phyloP scores from a whole-genome alignment of 2,797 vertebrate genomes.

The Hoplostethus atlanticus region DNA sequence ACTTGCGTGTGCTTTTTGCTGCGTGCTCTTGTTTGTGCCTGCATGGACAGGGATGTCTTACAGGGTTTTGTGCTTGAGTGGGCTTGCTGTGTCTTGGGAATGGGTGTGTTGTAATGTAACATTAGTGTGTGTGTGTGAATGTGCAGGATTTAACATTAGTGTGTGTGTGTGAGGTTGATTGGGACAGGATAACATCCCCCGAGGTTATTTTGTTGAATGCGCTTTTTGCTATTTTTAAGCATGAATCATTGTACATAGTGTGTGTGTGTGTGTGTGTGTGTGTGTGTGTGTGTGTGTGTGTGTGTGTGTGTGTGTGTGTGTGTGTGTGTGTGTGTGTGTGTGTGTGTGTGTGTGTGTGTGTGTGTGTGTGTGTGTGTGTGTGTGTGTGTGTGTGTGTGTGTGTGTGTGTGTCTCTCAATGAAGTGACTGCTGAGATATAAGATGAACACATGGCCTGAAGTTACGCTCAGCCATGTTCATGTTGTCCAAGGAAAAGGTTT shows the following conservation, averaged over 20 bases:
- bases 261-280: neutral
- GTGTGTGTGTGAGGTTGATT: constrained; percentile 26
- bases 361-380: neutral
- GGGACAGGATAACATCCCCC: constrained; percentile 39
- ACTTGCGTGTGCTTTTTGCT: constrained; percentile 35
- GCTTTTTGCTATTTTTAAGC: neutral
- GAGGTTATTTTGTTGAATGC: constrained; percentile 34
- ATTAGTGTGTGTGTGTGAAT: constrained; percentile 19
- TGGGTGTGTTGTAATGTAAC: constrained; percentile 54
- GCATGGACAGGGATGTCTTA: constrained; percentile 51
- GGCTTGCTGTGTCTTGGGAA: constrained; percentile 57
- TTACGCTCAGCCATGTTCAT: neutral
- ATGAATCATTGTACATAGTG: neutral
- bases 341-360: neutral
- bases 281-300: neutral
- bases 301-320: neutral
- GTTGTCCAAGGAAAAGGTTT: neutral
- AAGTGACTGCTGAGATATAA: constrained; percentile 7
- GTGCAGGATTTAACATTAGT: constrained; percentile 33
- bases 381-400: neutral
- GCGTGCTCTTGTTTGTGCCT: constrained; percentile 48
- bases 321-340: neutral
- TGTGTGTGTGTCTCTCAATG: too few relatives aligned
- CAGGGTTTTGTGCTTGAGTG: constrained; percentile 40
- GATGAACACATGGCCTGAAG: constrained; percentile 33